Percentiles rank a stretch among this genome's conserved stretches.
These are phyloP conservation scores for Agrochola lychnidis DNA, from an alignment of 2,888 invertebrate genomes.

Conservation along the genomic window DNA sequence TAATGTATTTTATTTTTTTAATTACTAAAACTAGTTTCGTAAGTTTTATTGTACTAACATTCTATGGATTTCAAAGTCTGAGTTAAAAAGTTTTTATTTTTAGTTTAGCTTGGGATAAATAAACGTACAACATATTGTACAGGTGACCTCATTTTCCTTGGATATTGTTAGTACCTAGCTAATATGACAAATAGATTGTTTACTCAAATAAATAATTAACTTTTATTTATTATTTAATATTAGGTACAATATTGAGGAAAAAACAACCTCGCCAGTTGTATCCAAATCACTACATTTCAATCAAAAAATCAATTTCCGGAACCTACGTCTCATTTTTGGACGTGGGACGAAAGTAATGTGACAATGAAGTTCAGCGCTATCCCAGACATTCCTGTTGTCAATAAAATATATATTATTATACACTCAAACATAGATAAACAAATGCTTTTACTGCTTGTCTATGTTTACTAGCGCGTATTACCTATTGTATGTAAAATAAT, in stretches of 20 bases:
- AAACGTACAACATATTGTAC: neutral
- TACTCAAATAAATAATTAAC: neutral
- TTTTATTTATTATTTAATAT: slow-evolving; percentile 6
- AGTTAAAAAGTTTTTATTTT: no score
- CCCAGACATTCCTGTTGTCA: slow-evolving; percentile 6
- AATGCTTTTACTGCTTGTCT: slow-evolving; percentile 16
- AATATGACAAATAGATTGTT: neutral
- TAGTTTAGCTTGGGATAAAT: neutral
- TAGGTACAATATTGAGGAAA: neutral
- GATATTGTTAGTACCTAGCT: neutral
- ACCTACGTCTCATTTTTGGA: neutral
- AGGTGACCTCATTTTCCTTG: neutral
- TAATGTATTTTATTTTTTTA: no score
- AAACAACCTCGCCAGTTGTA: neutral
- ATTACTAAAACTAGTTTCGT: no score
- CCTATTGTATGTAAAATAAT: slow-evolving; percentile 48
- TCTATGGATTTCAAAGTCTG: no score
- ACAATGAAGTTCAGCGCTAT: neutral
- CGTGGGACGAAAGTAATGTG: neutral
- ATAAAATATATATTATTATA: neutral
- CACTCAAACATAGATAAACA: neutral
- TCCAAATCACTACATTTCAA: neutral
- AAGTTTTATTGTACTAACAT: no score
- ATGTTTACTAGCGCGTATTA: neutral
- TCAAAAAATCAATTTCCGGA: slow-evolving; percentile 25